Percentiles rank a stretch among this genome's conserved stretches.
These are phyloP conservation scores for Chloropsis hardwickii DNA, from an alignment of 2,113 vertebrate species.

Conservation along the genomic window DNA sequence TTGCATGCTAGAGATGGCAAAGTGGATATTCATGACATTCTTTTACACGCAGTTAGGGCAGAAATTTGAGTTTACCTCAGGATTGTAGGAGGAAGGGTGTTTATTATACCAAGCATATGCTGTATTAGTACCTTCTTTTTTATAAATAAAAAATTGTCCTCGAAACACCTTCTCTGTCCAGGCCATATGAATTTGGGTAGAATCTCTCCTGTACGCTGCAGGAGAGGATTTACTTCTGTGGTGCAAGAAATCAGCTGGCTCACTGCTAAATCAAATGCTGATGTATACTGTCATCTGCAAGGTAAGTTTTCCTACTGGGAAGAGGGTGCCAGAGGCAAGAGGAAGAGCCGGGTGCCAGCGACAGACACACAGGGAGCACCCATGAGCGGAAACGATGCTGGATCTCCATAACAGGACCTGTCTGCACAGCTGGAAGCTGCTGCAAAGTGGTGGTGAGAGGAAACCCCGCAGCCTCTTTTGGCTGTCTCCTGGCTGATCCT, in stretches of 20 bases:
- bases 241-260: neutral
- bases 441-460: rapidly evolving
- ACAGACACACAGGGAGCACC: rapidly evolving
- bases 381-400: rapidly evolving
- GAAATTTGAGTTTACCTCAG: neutral
- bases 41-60: neutral
- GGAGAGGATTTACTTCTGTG: neutral
- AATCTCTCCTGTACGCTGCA: neutral
- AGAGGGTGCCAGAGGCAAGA: neutral
- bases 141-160: neutral
- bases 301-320: neutral
- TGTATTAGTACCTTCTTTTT: neutral
- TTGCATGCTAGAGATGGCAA: neutral
- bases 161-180: neutral
- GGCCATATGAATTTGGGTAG: neutral
- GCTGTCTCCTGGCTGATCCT: neutral
- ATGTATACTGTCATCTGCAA: neutral
- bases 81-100: neutral
- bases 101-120: neutral
- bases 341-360: neutral
- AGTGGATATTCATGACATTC: neutral
- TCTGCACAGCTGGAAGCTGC: neutral
- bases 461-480: neutral
- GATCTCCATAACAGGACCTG: rapidly evolving
- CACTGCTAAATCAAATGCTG: neutral